Evolutionary conservation across 1,140 invertebrate genomes (phyloP).

Genomic region (Sipha flava): DNA sequence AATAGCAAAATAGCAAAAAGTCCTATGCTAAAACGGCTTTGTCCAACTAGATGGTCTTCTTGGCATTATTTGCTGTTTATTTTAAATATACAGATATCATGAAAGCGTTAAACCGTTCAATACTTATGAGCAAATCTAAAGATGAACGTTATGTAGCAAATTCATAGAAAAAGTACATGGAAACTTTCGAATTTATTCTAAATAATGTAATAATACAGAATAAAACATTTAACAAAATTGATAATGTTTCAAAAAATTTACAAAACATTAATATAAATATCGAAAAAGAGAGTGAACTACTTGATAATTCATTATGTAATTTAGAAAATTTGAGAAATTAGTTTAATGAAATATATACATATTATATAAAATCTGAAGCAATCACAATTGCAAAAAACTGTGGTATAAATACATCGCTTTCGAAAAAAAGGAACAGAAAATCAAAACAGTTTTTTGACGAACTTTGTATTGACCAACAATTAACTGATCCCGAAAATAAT

Average conservation of each 20-base stretch:
- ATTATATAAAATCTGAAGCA: neutral
- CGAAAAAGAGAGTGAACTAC: neutral
- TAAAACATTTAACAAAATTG: neutral
- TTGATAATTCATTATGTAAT: neutral
- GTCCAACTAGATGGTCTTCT: too few species aligned
- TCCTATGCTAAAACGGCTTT: too few species aligned
- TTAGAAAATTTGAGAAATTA: neutral
- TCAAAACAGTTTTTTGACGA: too few species aligned
- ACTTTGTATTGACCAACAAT: too few species aligned
- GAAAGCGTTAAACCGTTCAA: too few species aligned
- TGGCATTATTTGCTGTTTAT: too few species aligned
- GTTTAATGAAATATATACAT: neutral
- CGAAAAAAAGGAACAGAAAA: too few species aligned
- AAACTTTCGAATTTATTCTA: neutral
- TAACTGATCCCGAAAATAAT: too few species aligned
- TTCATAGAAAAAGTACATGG: neutral
- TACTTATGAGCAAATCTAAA: neutral
- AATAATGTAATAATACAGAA: neutral
- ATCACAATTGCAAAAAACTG: too few species aligned
- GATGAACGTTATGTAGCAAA: neutral
- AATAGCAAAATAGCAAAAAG: too few species aligned
- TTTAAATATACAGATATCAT: too few species aligned
- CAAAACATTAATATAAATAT: neutral
- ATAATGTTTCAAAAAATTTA: neutral
- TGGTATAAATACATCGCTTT: too few species aligned